Percentiles rank a stretch among this genome's conserved stretches.
These are phyloP conservation scores for Sesia apiformis DNA, from an alignment of 2,888 invertebrate species.

Conservation along the genomic window DNA sequence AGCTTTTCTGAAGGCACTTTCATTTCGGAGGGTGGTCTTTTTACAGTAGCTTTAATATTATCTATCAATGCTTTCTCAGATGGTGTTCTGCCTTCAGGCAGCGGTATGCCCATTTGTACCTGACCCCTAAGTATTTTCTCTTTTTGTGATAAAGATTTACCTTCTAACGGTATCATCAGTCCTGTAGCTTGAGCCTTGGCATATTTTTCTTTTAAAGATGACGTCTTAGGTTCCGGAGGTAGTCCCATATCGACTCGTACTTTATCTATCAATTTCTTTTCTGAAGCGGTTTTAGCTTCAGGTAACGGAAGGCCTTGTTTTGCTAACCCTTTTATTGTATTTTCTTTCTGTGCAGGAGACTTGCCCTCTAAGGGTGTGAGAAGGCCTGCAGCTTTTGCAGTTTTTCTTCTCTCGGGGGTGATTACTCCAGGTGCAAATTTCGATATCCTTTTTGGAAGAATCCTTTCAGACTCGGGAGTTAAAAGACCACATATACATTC, in stretches of 20 bases:
- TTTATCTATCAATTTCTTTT: constrained; percentile 16
- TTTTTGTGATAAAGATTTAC: constrained; percentile 10
- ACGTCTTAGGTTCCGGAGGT: constrained; percentile 19
- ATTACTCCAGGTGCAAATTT: not conserved
- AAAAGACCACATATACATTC: constrained; percentile 27
- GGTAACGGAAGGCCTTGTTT: constrained; percentile 16
- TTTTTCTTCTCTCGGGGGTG: constrained; percentile 14
- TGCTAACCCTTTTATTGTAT: constrained; percentile 27
- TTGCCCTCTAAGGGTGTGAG: constrained; percentile 31
- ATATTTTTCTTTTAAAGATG: constrained; percentile 16
- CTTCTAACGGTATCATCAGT: constrained; percentile 10
- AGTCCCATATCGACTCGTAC: constrained; percentile 12
- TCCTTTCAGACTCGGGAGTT: constrained; percentile 19
- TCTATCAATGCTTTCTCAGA: constrained; percentile 19
- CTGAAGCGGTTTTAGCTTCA: constrained; percentile 19
- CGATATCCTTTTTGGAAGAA: not conserved
- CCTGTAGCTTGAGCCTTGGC: constrained; percentile 15
- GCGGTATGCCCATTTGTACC: constrained; percentile 6
- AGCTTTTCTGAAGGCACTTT: constrained; percentile 16
- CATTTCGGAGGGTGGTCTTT: constrained; percentile 12
- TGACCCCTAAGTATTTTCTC: constrained; percentile 11
- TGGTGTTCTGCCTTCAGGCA: constrained; percentile 11
- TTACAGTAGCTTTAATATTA: not conserved
- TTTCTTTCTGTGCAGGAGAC: constrained; percentile 24
- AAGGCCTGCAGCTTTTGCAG: constrained; percentile 18